Base-by-base conservation (phyloP, 2,797 vertebrate species). In the Podarcis lilfordi region DNA sequence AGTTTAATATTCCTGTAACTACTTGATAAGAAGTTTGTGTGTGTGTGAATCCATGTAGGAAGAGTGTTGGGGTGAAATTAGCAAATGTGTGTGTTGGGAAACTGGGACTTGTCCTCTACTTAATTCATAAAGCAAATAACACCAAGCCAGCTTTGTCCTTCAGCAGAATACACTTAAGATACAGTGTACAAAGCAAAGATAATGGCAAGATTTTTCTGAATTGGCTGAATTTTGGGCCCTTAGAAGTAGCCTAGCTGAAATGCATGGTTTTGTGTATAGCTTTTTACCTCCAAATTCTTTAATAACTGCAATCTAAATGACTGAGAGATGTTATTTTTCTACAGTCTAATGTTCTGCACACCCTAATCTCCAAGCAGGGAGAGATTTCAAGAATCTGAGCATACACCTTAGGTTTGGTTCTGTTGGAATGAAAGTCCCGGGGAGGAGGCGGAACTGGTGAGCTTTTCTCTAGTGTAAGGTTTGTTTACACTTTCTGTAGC, bases 261-360 rank as follows among this genome's bases (percentile, higher is more conserved):
- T 45, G 11, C 59, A 11, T 0, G 2, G 23, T 50, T 19, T 68
- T 0, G 0, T 61, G 1, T 61, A 61, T 0, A 1, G 1, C 0
- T 43, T 86, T 27, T 84, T 19, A 37, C 9, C n/a, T 29, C 35
- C 68, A 69, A 8, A 45, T 82, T 0, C 69, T 8, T 71, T 15
- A 72, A 74, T 1, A 4, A 50, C 5, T 1, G 10, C 43, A 59
- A 72, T 32, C 0, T 37, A 25, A 0, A 5, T 27, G 64, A 45
- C 66, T 43, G 1, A 0, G 8, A 17, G 86, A 19, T 3, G 1
- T 17, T 72, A 78, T 3, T 27, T 80, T 45, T 93, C 82, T 0
- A 0, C 68, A 29, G 43, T 40, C 32, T 61, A 61, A 23, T 61
- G 17, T 61, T 61, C 1, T 19, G 19, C 19, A 61, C 59, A 61